Evolutionary conservation across 2,113 vertebrate genomes (phyloP).

Genomic region (Albula goreensis): DNA sequence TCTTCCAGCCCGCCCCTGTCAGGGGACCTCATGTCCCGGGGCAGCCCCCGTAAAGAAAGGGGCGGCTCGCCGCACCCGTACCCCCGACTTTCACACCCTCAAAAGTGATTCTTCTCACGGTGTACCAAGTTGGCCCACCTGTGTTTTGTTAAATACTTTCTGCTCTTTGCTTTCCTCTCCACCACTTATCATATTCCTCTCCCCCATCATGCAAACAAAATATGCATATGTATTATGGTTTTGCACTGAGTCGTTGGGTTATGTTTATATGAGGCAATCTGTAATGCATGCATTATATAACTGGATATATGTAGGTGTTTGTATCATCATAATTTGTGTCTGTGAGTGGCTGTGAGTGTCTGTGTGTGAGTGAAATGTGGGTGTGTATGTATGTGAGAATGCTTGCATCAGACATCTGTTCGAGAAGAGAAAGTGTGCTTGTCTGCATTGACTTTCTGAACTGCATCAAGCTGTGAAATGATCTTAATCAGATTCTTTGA

Average conservation of each 20-base stretch:
- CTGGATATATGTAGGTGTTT: neutral
- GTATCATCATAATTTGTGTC: neutral
- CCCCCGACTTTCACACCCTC: too few species aligned
- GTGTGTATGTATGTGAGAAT: neutral
- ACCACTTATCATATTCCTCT: neutral
- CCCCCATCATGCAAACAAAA: neutral
- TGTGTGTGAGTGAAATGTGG: neutral
- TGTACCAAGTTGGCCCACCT: too few species aligned
- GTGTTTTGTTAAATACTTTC: neutral
- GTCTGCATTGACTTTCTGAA: too few species aligned
- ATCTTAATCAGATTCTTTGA: too few species aligned
- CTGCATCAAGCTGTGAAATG: too few species aligned
- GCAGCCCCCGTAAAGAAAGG: neutral
- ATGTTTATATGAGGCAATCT: neutral
- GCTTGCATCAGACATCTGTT: too few species aligned
- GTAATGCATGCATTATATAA: neutral
- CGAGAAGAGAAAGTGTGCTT: too few species aligned
- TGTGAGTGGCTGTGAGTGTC: neutral
- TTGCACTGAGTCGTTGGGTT: neutral
- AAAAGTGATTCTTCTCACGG: too few species aligned
- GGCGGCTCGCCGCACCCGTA: neutral
- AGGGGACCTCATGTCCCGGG: neutral
- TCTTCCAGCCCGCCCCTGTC: conserved; percentile 8
- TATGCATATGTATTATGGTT: neutral
- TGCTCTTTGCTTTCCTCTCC: neutral